Evolutionary conservation across 2,888 invertebrate genomes (phyloP), one percentile per base, ranked within the genome.

Genomic region (Timema podura): DNA sequence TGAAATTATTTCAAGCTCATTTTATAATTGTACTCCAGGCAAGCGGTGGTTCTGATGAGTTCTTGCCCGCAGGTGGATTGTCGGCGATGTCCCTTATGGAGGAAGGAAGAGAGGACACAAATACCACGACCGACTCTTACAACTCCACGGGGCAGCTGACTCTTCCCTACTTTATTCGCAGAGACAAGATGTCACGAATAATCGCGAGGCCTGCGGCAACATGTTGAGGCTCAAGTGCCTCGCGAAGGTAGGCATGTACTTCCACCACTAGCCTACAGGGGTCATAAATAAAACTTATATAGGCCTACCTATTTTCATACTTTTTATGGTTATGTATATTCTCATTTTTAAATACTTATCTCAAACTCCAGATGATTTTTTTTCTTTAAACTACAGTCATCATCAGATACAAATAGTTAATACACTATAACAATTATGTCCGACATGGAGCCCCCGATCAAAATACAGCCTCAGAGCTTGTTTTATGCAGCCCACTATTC

Each of bases 141-240:
- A 9, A 81, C 77, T 75, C 82, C 82, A 75, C 84, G 81, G 75
- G 83, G 82, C 78, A 81, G 80, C 2, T 78, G 78, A 16, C 83
- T 80, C 77, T 79, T 2, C 85, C 85, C 0, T 75, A 76, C 30
- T 85, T 85, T 76, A 80, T 78, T 51, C 83, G 82, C 73, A 77
- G 77, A 3, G 83, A 84, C 71, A 81, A 81, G 71, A 82, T 86
- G 82, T 80, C 81, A 65, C 79, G 78, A 61, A 77, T 82, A 30
- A 78, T 83, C 8, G 84, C 89, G 71, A 92, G 91, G 78, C 93
- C 93, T 0, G 92, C 93, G 46, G 94, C 1, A 91, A 88, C 75
- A 89, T 88, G 78, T 84, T 91, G 5, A 85, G 86, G 74, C 82
- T 96, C 0, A 87, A 85, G 77, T 95, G 95, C 79, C 87, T 87